These are phyloP conservation scores for Trachelus tabidus DNA, from an alignment of 2,888 invertebrate genomes.

Conservation along the genomic window DNA sequence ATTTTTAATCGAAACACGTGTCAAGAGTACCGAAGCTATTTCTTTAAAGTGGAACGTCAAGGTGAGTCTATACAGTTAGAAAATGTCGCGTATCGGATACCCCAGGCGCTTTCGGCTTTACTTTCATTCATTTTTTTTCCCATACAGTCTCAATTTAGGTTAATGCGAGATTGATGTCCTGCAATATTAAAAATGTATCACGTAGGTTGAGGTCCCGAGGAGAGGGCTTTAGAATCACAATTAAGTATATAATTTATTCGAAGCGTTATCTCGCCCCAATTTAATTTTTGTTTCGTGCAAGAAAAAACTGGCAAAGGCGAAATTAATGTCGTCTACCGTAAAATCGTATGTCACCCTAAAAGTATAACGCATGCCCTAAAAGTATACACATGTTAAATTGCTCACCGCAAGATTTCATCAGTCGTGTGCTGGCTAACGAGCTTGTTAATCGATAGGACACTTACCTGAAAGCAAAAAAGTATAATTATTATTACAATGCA, in stretches of 20 bases:
- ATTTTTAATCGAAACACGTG: neutral
- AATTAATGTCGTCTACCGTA: slow-evolving; percentile 33
- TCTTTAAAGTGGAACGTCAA: neutral
- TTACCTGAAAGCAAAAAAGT: slow-evolving; percentile 36
- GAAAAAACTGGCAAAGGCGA: slow-evolving; percentile 30
- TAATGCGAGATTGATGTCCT: slow-evolving; percentile 51
- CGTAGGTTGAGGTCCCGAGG: slow-evolving; percentile 26
- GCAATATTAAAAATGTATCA: slow-evolving; percentile 55
- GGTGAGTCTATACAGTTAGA: neutral
- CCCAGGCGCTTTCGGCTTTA: slow-evolving; percentile 4
- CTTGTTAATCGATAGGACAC: slow-evolving; percentile 27
- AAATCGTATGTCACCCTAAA: neutral
- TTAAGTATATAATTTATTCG: slow-evolving; percentile 48
- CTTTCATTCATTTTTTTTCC: slow-evolving; percentile 7
- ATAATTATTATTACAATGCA: slow-evolving; percentile 9
- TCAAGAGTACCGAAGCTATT: neutral
- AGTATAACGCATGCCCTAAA: neutral
- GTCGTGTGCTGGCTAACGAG: slow-evolving; percentile 8
- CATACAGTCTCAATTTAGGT: slow-evolving; percentile 10
- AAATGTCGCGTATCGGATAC: slow-evolving; percentile 2
- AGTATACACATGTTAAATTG: neutral
- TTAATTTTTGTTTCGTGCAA: slow-evolving; percentile 14
- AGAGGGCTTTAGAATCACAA: slow-evolving; percentile 45
- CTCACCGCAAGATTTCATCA: slow-evolving; percentile 14
- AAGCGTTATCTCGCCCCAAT: slow-evolving; percentile 40